Percentiles rank a stretch among this genome's conserved stretches.
These are phyloP conservation scores for Heliconius hortense DNA, from an alignment of 2,888 invertebrate species.

Conservation along the genomic window DNA sequence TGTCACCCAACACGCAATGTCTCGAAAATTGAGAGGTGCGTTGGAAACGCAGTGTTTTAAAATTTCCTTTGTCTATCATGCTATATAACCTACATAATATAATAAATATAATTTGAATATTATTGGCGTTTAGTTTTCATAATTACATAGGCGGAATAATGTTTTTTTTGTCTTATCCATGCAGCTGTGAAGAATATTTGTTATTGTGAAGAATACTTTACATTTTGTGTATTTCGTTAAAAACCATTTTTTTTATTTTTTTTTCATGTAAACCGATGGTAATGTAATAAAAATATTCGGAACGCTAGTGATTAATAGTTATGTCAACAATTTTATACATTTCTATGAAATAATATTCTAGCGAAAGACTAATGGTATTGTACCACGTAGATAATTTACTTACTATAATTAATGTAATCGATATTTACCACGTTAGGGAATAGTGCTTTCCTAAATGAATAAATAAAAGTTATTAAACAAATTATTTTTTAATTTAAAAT, in stretches of 20 bases:
- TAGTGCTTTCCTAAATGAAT: conserved; percentile 65
- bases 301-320: conserved; percentile 55
- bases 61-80: not conserved
- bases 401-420: conserved; percentile 61
- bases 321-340: conserved; percentile 67
- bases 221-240: not conserved
- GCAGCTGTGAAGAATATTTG: too few species aligned
- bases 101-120: not conserved
- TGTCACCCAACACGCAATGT: too few species aligned
- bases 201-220: not conserved
- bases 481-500: conserved; percentile 38
- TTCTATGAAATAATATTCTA: conserved; percentile 69
- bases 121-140: not conserved
- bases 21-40: not conserved
- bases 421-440: conserved; percentile 68
- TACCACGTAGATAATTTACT: conserved; percentile 62
- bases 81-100: not conserved
- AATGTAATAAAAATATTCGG: conserved; percentile 40
- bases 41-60: not conserved
- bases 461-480: conserved; percentile 44
- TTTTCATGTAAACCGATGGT: conserved; percentile 18
- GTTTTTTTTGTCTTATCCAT: not conserved
- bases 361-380: conserved; percentile 69
- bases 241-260: not conserved
- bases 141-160: not conserved